Conservation (phyloP, 2,113 vertebrate species). For the Melanotaenia duboulayi region DNA sequence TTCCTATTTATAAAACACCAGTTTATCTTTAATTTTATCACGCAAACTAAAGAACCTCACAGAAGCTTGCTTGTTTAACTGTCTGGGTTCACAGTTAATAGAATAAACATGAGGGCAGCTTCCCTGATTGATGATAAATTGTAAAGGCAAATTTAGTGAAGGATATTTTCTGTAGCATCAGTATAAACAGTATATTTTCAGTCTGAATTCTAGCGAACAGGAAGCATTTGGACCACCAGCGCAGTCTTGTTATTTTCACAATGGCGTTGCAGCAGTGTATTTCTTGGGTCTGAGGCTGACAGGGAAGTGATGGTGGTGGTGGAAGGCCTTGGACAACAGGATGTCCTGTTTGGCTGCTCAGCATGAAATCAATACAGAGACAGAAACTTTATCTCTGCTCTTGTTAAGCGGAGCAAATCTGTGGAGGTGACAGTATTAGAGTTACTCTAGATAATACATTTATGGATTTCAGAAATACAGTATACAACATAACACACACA, state of each 20-base stretch:
- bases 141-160: background rate
- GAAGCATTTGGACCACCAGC: conserved; percentile 34
- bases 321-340: conserved; percentile 80
- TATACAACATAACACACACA: no score
- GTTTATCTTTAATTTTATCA: background rate
- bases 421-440: background rate
- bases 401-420: conserved; percentile 8
- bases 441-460: no score
- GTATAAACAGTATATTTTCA: conserved; percentile 39
- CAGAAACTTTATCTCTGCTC: background rate
- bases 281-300: conserved; percentile 57
- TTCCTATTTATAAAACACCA: conserved; percentile 6
- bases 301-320: conserved; percentile 22
- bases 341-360: conserved; percentile 84
- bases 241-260: conserved; percentile 15
- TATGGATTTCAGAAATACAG: background rate
- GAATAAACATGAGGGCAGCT: background rate
- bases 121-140: background rate
- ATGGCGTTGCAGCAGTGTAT: background rate
- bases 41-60: no score
- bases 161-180: conserved; percentile 21
- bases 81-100: background rate
- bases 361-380: conserved; percentile 68
- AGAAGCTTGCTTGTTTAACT: background rate
- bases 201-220: conserved; percentile 10